Conservation (phyloP, 2,113 vertebrate genomes). For the Otus sunia region DNA sequence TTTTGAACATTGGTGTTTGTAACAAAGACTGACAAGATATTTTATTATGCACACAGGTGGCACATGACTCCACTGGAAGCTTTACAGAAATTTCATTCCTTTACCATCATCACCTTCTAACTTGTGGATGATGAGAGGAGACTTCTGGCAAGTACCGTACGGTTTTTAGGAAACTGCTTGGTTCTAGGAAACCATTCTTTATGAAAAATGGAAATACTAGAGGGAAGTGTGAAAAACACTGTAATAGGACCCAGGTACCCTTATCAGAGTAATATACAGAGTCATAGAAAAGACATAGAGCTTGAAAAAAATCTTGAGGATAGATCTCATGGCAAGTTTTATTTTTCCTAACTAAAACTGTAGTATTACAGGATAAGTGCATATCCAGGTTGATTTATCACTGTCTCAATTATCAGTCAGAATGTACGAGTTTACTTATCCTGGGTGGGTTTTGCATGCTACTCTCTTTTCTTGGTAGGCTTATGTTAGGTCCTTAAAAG, state of each 20-base stretch:
- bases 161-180: neutral
- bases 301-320: neutral
- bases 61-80: neutral
- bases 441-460: neutral
- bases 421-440: neutral
- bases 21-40: neutral
- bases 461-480: neutral
- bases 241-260: rapidly evolving
- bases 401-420: neutral
- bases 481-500: neutral
- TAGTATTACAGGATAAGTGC: neutral
- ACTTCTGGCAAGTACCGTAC: neutral
- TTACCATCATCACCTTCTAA: neutral
- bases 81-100: neutral
- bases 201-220: neutral
- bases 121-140: neutral
- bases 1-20: neutral
- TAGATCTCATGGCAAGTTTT: rapidly evolving
- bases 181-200: neutral
- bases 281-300: neutral
- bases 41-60: neutral
- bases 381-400: neutral
- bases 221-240: neutral
- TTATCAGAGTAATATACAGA: neutral
- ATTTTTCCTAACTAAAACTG: neutral